A percentile compares a stretch with the other conserved stretches of the same genome.
Evolutionary conservation across 2,888 invertebrate genomes (phyloP).

Genomic region (Ectemnius continuus): DNA sequence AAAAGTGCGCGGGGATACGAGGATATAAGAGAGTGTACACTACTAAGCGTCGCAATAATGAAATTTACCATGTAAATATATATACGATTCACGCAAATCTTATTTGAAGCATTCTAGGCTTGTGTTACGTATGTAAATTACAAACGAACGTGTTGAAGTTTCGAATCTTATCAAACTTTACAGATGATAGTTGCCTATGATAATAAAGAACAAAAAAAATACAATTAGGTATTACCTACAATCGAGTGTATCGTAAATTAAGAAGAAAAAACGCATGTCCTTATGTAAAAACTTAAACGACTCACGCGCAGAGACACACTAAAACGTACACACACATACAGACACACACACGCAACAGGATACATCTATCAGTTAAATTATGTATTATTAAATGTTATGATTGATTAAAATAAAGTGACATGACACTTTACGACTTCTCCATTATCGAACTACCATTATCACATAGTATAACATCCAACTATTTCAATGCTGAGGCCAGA

Average conservation of each 20-base stretch:
- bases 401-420: conserved; percentile 77
- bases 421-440: conserved; percentile 71
- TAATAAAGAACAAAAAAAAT: conserved; percentile 58
- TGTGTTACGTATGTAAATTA: conserved; percentile 73
- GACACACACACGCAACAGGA: conserved; percentile 51
- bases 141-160: conserved; percentile 71
- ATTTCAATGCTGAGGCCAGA: neutral
- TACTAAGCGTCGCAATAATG: conserved; percentile 54
- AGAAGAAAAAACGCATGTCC: conserved; percentile 73
- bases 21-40: conserved; percentile 39
- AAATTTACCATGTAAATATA: conserved; percentile 57
- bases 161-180: conserved; percentile 75
- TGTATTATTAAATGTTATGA: conserved; percentile 78
- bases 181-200: conserved; percentile 75
- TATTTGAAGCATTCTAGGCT: conserved; percentile 54
- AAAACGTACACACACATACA: too few relatives aligned
- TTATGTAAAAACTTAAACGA: conserved; percentile 73
- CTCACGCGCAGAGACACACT: too few relatives aligned
- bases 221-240: conserved; percentile 68
- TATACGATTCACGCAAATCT: conserved; percentile 45
- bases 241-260: conserved; percentile 72
- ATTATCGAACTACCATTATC: conserved; percentile 53
- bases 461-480: neutral
- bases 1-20: conserved; percentile 39
- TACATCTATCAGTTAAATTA: conserved; percentile 76